phyloP scores from a whole-genome alignment of 2,888 invertebrate genomes.

The Auanema freiburgensis region DNA sequence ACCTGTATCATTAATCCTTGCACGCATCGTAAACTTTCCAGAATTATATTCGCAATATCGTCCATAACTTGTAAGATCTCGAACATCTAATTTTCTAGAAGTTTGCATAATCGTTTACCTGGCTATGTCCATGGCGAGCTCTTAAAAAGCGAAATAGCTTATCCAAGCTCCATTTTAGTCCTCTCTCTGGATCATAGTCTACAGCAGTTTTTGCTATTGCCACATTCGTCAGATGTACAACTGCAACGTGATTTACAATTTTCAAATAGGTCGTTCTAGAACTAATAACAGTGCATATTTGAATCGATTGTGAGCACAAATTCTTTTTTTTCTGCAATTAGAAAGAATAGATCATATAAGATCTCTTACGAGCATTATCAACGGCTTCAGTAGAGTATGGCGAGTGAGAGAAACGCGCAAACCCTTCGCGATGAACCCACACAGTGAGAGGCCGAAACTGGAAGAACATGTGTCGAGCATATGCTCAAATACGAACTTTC shows the following conservation, averaged over 20 bases:
- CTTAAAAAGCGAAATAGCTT: slow-evolving; percentile 70
- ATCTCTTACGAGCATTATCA: slow-evolving; percentile 69
- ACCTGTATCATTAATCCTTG: slow-evolving; percentile 56
- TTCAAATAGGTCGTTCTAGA: not conserved
- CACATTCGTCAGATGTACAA: slow-evolving; percentile 59
- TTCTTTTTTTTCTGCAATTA: not conserved
- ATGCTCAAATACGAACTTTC: not conserved
- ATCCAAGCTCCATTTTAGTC: slow-evolving; percentile 71
- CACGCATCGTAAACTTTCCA: slow-evolving; percentile 52
- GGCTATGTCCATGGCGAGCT: slow-evolving; percentile 69
- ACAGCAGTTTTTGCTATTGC: slow-evolving; percentile 84
- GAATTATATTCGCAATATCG: slow-evolving; percentile 47
- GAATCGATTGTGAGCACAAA: not conserved
- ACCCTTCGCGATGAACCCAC: slow-evolving; percentile 81
- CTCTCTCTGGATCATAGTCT: slow-evolving; percentile 69
- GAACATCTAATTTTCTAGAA: slow-evolving; percentile 9
- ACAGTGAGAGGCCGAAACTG: slow-evolving; percentile 81
- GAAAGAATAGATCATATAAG: not conserved
- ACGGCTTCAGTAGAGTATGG: slow-evolving; percentile 71
- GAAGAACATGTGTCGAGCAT: no score
- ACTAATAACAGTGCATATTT: not conserved
- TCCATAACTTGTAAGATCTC: slow-evolving; percentile 45
- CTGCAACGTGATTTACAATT: slow-evolving; percentile 23
- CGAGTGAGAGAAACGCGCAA: slow-evolving; percentile 72
- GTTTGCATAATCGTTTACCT: slow-evolving; percentile 62